Evolutionary conservation across 2,888 invertebrate genomes (phyloP).

Genomic region (Coelopa pilipes): DNA sequence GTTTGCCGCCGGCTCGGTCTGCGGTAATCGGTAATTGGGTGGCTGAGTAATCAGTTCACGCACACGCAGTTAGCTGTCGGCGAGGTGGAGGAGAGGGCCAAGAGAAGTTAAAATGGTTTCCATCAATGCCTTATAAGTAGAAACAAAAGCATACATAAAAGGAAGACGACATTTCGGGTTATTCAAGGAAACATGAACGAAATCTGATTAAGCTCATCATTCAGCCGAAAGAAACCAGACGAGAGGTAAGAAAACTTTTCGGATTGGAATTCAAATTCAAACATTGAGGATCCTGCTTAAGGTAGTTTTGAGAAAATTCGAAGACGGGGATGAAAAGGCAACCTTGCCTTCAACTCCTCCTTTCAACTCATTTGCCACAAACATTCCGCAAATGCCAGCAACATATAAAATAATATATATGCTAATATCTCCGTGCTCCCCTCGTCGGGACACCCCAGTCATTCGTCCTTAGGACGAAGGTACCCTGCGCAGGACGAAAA

Average conservation of each 20-base stretch:
- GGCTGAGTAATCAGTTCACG: not conserved
- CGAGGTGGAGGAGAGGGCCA: not conserved
- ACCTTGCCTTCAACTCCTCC: constrained; percentile 41
- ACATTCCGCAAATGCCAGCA: constrained; percentile 49
- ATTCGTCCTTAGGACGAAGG: not conserved
- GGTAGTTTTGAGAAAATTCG: too few relatives aligned
- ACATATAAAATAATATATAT: constrained; percentile 59
- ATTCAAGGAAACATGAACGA: not conserved
- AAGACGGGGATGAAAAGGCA: not conserved
- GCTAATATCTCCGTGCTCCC: constrained; percentile 50
- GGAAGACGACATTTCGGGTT: too few relatives aligned
- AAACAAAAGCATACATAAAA: too few relatives aligned
- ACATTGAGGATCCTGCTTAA: not conserved
- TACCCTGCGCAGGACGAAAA: not conserved
- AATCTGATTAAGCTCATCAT: too few relatives aligned
- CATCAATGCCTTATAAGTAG: too few relatives aligned
- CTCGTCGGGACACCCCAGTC: not conserved
- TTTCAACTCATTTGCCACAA: constrained; percentile 50
- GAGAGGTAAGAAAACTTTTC: not conserved
- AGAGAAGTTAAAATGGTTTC: not conserved
- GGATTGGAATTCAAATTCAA: constrained; percentile 15
- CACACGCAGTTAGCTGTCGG: too few relatives aligned
- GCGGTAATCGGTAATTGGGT: too few relatives aligned
- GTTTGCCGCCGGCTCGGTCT: too few relatives aligned
- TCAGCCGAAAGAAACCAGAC: too few relatives aligned